Percentiles rank a stretch among this genome's conserved stretches.
These are phyloP conservation scores for Thamnophis elegans DNA, from an alignment of 2,797 vertebrate species.

Conservation along the genomic window DNA sequence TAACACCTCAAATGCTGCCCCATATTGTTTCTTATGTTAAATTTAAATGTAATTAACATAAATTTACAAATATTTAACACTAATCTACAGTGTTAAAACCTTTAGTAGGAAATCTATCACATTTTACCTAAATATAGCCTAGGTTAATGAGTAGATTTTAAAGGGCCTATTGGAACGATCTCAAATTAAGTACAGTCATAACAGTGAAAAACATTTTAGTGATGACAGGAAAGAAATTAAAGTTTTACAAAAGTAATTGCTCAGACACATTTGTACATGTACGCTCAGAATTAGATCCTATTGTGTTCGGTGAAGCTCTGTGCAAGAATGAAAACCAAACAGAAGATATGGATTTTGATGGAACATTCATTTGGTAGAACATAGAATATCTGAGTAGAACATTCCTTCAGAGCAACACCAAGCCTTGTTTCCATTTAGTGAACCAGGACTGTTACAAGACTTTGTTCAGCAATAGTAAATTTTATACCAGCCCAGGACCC, in stretches of 20 bases:
- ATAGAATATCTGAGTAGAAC: neutral
- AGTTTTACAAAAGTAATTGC: neutral
- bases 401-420: neutral
- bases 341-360: neutral
- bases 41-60: neutral
- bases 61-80: neutral
- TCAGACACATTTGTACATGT: neutral
- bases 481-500: neutral
- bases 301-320: neutral
- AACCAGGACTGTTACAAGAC: neutral
- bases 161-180: conserved; percentile 12
- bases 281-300: neutral
- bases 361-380: neutral
- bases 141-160: conserved; percentile 20
- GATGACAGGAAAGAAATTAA: conserved; percentile 16
- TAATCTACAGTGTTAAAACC: conserved; percentile 1
- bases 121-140: conserved; percentile 18
- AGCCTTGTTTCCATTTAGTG: neutral
- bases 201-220: neutral
- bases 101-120: conserved; percentile 15
- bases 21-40: neutral
- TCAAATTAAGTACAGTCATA: conserved; percentile 18
- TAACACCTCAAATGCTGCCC: neutral
- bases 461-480: neutral
- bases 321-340: neutral